Percentiles rank a stretch among this genome's conserved stretches.
These are phyloP conservation scores for Thomomys bottae DNA, from an alignment of 2,113 vertebrate species.

Conservation along the genomic window DNA sequence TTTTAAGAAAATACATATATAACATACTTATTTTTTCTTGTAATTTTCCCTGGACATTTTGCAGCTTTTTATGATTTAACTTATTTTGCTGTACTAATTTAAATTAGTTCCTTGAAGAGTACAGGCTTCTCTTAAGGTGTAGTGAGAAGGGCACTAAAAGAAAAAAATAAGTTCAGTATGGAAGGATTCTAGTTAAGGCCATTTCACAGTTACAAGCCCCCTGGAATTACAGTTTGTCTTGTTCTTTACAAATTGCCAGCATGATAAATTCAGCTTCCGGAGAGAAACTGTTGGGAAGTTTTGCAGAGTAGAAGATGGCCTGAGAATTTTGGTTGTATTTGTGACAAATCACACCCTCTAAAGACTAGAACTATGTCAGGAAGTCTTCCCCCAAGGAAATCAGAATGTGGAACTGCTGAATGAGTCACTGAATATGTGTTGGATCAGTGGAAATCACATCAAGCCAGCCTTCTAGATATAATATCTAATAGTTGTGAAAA, in stretches of 20 bases:
- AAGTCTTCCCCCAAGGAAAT: constrained; percentile 59
- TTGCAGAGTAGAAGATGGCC: constrained; percentile 62
- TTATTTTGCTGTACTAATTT: constrained; percentile 49
- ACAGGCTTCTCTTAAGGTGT: constrained; percentile 26
- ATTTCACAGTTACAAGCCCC: constrained; percentile 58
- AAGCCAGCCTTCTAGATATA: constrained; percentile 68
- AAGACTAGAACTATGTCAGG: constrained; percentile 57
- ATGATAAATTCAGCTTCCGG: constrained; percentile 69
- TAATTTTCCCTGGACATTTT: not conserved
- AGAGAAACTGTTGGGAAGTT: constrained; percentile 65
- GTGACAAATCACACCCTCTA: constrained; percentile 38
- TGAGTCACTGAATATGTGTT: constrained; percentile 55
- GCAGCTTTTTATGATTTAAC: constrained; percentile 38
- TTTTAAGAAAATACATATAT: not conserved
- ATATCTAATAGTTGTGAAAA: constrained; percentile 82
- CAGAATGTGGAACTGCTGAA: constrained; percentile 44
- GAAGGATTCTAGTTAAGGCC: constrained; percentile 34
- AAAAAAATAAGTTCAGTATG: not conserved
- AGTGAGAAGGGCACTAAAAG: constrained; percentile 7
- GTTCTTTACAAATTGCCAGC: constrained; percentile 59
- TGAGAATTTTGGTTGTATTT: constrained; percentile 73
- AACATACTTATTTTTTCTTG: constrained; percentile 59
- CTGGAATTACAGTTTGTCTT: constrained; percentile 65
- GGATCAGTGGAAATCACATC: constrained; percentile 73
- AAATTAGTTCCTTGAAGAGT: constrained; percentile 37